phyloP scores from a whole-genome alignment of 2,888 invertebrate genomes.

The Drosophila setosimentum region DNA sequence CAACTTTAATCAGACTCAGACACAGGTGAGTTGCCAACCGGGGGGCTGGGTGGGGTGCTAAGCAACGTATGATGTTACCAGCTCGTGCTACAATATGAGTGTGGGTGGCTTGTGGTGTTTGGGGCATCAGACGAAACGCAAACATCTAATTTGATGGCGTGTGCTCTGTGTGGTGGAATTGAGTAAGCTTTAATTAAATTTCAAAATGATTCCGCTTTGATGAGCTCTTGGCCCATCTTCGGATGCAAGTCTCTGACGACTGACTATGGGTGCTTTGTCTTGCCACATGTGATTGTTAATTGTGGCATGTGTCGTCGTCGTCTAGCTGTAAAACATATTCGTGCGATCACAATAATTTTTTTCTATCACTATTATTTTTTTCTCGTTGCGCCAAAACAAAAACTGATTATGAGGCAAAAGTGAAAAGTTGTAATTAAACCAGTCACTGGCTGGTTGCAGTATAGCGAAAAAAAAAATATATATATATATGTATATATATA shows the following conservation, averaged over 20 bases:
- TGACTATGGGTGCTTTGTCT: slow-evolving; percentile 27
- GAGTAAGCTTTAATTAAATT: slow-evolving; percentile 74
- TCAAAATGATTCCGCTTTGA: slow-evolving; percentile 72
- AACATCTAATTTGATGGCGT: slow-evolving; percentile 63
- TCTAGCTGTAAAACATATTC: slow-evolving; percentile 49
- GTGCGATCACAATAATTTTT: slow-evolving; percentile 75
- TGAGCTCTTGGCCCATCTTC: slow-evolving; percentile 49
- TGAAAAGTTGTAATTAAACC: slow-evolving; percentile 84
- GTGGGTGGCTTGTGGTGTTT: slow-evolving; percentile 34
- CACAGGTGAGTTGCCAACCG: slow-evolving; percentile 75
- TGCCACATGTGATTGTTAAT: slow-evolving; percentile 65
- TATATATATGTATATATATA: not conserved
- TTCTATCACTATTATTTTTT: slow-evolving; percentile 27
- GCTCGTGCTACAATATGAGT: slow-evolving; percentile 43
- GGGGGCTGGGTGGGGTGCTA: slow-evolving; percentile 4
- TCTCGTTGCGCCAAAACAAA: slow-evolving; percentile 55
- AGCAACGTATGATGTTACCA: slow-evolving; percentile 42
- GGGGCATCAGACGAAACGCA: slow-evolving; percentile 31
- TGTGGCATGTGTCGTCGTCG: slow-evolving; percentile 69
- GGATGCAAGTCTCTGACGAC: slow-evolving; percentile 25
- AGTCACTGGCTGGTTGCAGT: slow-evolving; percentile 74
- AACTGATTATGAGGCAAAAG: slow-evolving; percentile 80
- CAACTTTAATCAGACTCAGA: slow-evolving; percentile 75
- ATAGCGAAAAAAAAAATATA: slow-evolving; percentile 37
- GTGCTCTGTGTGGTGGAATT: slow-evolving; percentile 44